phyloP scores from a whole-genome alignment of 2,113 vertebrate species.

The Chloropsis cyanopogon region DNA sequence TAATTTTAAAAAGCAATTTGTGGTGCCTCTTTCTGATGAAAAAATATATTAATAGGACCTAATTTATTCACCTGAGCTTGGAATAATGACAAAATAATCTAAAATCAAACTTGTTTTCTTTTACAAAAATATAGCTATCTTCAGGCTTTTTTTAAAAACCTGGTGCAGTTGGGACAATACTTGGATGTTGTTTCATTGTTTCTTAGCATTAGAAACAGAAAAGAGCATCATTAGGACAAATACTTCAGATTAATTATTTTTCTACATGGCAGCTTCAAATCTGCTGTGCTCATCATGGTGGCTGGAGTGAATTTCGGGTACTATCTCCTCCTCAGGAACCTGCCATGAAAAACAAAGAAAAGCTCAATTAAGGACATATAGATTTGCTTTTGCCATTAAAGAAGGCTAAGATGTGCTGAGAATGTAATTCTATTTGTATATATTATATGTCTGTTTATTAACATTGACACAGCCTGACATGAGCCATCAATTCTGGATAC shows the following conservation, averaged over 20 bases:
- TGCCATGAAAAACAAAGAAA: neutral
- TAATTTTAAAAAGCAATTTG: neutral
- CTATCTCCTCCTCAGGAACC: conserved; percentile 56
- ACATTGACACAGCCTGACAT: neutral
- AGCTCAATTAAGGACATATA: neutral
- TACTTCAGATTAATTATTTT: neutral
- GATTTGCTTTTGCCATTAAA: neutral
- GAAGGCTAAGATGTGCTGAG: neutral
- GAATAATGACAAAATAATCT: neutral
- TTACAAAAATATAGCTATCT: neutral
- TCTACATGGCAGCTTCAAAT: conserved; percentile 40
- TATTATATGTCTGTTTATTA: neutral
- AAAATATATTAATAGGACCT: neutral
- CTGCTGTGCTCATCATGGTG: conserved; percentile 15
- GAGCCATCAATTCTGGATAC: neutral
- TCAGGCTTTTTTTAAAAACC: neutral
- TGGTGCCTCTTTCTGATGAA: neutral
- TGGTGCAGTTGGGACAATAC: neutral
- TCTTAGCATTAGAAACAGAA: neutral
- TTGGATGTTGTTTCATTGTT: neutral
- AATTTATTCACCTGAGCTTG: neutral
- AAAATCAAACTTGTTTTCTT: neutral
- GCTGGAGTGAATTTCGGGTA: neutral
- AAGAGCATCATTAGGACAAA: neutral
- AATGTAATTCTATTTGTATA: neutral